Evolutionary conservation across 2,113 vertebrate species (phyloP).

Genomic region (Clarias gariepinus): DNA sequence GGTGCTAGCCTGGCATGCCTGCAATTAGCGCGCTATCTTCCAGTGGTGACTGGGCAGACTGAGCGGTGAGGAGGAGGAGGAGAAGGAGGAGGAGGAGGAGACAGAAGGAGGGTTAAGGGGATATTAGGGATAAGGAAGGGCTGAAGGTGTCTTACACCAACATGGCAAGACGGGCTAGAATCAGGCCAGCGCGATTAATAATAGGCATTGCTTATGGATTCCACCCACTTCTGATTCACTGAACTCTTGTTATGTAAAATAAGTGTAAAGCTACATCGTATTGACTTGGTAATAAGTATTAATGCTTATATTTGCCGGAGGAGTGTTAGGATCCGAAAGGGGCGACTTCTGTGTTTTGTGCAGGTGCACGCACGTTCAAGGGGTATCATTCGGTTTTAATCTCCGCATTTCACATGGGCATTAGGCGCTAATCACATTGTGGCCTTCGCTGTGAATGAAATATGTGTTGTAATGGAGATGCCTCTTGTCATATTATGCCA

Average conservation of each 20-base stretch:
- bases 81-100: constrained; percentile 82
- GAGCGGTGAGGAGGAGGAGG: constrained; percentile 82
- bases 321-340: constrained; percentile 29
- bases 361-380: constrained; percentile 30
- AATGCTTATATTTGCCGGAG: constrained; percentile 36
- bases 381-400: constrained; percentile 39
- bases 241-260: constrained; percentile 36
- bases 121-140: constrained; percentile 39
- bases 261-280: constrained; percentile 22
- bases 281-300: constrained; percentile 37
- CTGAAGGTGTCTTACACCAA: constrained; percentile 46
- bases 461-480: constrained; percentile 42
- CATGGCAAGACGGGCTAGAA: constrained; percentile 37
- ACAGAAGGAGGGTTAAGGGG: constrained; percentile 74
- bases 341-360: constrained; percentile 29
- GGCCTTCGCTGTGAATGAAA: constrained; percentile 22
- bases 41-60: constrained; percentile 75
- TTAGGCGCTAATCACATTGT: constrained; percentile 40
- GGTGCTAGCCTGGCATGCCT: constrained; percentile 88
- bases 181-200: constrained; percentile 45
- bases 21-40: constrained; percentile 90
- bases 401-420: constrained; percentile 28
- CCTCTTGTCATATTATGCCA: constrained; percentile 43
- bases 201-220: constrained; percentile 39
- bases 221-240: constrained; percentile 48